These are phyloP conservation scores for Borostomias antarcticus DNA, from an alignment of 2,797 vertebrate species.

Conservation along the genomic window DNA sequence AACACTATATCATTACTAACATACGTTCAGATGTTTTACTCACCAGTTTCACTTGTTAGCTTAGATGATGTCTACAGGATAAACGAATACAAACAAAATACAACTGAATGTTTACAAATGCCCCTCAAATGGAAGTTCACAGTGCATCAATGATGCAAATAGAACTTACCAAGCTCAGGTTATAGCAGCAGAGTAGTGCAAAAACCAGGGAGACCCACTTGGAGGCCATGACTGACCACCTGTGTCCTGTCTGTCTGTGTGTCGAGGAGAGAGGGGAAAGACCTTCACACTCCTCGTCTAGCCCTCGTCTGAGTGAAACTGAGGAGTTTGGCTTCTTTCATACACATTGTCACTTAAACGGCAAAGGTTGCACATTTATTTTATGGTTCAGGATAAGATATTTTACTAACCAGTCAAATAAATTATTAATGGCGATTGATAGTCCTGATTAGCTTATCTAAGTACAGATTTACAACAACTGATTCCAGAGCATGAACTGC, in stretches of 20 bases:
- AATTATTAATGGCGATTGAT: background rate
- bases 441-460: slow-evolving; percentile 3
- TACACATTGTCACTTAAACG: background rate
- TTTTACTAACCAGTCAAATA: background rate
- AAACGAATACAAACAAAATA: background rate
- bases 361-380: background rate
- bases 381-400: background rate
- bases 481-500: too few species aligned
- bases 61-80: slow-evolving; percentile 39
- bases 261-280: background rate
- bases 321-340: background rate
- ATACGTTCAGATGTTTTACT: background rate
- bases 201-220: slow-evolving; percentile 40
- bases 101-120: background rate
- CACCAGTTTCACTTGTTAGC: slow-evolving; percentile 55
- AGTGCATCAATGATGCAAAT: background rate
- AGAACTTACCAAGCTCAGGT: slow-evolving; percentile 48
- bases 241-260: too few species aligned
- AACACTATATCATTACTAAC: too few species aligned
- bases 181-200: slow-evolving; percentile 28
- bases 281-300: background rate
- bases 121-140: background rate
- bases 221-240: slow-evolving; percentile 41
- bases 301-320: background rate
- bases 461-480: too few species aligned